Conservation (phyloP, 2,888 invertebrate genomes). For the Sialis fuliginosa region DNA sequence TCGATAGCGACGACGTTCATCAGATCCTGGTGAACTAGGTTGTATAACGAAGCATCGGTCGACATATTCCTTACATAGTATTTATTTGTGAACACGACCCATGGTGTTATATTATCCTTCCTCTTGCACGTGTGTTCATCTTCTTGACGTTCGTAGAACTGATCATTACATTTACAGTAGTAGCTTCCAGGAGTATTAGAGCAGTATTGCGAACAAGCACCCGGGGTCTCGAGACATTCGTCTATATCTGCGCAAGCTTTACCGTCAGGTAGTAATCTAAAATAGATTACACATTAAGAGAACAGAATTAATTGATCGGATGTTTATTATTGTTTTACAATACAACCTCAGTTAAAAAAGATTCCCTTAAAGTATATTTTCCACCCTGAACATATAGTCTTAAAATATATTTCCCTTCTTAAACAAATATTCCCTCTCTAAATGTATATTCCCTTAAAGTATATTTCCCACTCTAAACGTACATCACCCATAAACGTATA, state of each 20-base stretch:
- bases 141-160: conserved; percentile 67
- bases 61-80: conserved; percentile 96
- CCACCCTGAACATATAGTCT: too few species aligned
- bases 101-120: conserved; percentile 61
- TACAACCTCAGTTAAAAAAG: too few species aligned
- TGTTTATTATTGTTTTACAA: too few species aligned
- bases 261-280: conserved; percentile 58
- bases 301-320: neutral
- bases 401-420: too few species aligned
- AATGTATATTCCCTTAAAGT: too few species aligned
- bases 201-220: conserved; percentile 87
- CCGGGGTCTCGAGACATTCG: conserved; percentile 75
- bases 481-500: too few species aligned
- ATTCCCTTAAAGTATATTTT: too few species aligned
- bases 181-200: conserved; percentile 89
- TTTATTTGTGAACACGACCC: conserved; percentile 90
- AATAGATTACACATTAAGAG: conserved; percentile 6
- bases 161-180: conserved; percentile 90
- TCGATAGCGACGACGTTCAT: conserved; percentile 95
- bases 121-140: conserved; percentile 87
- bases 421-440: too few species aligned
- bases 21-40: conserved; percentile 80
- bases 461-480: too few species aligned
- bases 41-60: conserved; percentile 68
- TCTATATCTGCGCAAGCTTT: conserved; percentile 86